These are phyloP conservation scores for Microplitis mediator DNA, from an alignment of 1,140 invertebrate species.

Conservation along the genomic window DNA sequence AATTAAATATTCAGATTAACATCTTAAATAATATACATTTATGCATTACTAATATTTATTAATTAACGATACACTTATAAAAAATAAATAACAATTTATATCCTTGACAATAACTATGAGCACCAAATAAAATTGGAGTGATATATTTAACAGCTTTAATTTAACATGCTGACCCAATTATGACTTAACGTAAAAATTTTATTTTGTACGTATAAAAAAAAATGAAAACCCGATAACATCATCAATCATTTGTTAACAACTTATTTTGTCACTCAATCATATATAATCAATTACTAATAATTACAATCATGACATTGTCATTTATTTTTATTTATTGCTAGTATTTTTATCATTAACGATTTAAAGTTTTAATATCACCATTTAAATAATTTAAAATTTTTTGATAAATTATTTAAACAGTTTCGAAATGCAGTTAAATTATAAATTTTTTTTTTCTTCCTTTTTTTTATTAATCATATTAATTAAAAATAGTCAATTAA, in stretches of 20 bases:
- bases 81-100: background rate
- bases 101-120: slow-evolving; percentile 2
- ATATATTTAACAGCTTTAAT: background rate
- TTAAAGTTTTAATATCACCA: background rate
- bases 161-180: background rate
- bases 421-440: no score
- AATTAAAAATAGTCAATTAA: no score
- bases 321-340: background rate
- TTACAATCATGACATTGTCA: slow-evolving; percentile 8
- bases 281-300: background rate
- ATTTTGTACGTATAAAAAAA: background rate
- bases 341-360: slow-evolving; percentile 6
- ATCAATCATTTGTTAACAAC: background rate
- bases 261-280: background rate
- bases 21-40: background rate
- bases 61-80: background rate
- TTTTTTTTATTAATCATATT: no score
- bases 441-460: no score
- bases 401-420: no score
- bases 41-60: background rate
- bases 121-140: background rate
- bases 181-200: background rate
- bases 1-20: background rate
- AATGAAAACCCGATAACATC: background rate
- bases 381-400: background rate